Base-by-base conservation (phyloP, 1,140 invertebrate genomes). In the Wasmannia auropunctata region DNA sequence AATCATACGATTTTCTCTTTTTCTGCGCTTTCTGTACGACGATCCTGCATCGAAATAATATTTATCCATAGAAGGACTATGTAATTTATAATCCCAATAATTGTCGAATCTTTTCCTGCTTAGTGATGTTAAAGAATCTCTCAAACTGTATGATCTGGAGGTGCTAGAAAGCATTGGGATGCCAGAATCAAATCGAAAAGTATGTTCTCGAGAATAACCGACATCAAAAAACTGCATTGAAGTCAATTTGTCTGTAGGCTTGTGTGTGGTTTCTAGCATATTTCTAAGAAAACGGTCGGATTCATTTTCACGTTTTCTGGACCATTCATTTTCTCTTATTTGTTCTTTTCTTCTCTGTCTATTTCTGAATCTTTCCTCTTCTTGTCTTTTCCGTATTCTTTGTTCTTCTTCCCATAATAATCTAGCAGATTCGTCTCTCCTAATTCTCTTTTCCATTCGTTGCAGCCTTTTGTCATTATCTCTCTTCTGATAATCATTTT, bases 71-170 rank as follows among this genome's bases (percentile, higher is more conserved):
- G 62, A 81, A 11, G 74, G 79, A 31, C 83, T 75, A 8, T 43
- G 88, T 46, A 91, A n/a, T 58, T 85, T 91, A 31, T 91, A 87
- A 51, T 90, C 77, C 3, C 87, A 81, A 8, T 85, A 83, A 8
- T 90, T 87, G n/a, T 91, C 87, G 14, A 86, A 19, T 22, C 72
- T 86, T 37, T 63, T 80, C 22, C 40, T 70, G 0, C 22, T 85
- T 19, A 86, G n/a, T 10, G 85, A 88, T 1, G 84, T 74, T n/a
- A 90, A 28, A 0, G 89, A 90, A 31, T 90, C 85, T 19, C 80
- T 88, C 89, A 89, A 90, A 10, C 89, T 91, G 34, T 88, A 87
- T 7, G 90, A 88, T 37, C 85, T 88, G 10, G 80, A 85, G 22
- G 51, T 16, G 6, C 81, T 88, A 0, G 87, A 90, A 11, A 87